Conservation (phyloP, 1,140 invertebrate genomes). For the Geopemphigus sp. region DNA sequence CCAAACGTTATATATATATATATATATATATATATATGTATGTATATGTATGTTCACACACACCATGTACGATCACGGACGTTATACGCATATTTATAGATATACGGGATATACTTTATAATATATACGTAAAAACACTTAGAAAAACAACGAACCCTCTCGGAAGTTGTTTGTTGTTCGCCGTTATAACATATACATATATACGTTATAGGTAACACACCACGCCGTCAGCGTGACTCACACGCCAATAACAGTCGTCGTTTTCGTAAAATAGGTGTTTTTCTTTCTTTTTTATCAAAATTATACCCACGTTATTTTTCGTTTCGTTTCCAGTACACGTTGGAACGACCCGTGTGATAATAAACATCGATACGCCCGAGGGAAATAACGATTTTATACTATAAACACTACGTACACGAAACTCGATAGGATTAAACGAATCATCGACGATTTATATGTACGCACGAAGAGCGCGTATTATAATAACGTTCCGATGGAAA, state of each 20-base stretch:
- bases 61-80: no score
- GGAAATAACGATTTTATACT: not conserved
- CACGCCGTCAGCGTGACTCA: not conserved
- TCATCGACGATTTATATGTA: slow-evolving; percentile 11
- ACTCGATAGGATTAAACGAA: not conserved
- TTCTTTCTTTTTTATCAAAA: not conserved
- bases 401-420: not conserved
- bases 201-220: not conserved
- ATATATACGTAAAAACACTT: no score
- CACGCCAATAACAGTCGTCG: slow-evolving; percentile 21
- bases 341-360: not conserved
- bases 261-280: slow-evolving; percentile 4
- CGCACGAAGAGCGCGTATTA: not conserved
- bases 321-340: no score
- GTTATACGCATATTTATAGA: no score
- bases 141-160: no score
- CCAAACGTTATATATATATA: not conserved
- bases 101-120: no score
- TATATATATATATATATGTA: not conserved
- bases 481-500: not conserved
- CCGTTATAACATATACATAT: no score
- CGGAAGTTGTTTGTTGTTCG: no score
- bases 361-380: not conserved
- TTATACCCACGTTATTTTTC: slow-evolving; percentile 2
- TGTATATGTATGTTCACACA: no score